Conservation (phyloP, 2,113 vertebrate genomes). For the Vidua chalybeata region DNA sequence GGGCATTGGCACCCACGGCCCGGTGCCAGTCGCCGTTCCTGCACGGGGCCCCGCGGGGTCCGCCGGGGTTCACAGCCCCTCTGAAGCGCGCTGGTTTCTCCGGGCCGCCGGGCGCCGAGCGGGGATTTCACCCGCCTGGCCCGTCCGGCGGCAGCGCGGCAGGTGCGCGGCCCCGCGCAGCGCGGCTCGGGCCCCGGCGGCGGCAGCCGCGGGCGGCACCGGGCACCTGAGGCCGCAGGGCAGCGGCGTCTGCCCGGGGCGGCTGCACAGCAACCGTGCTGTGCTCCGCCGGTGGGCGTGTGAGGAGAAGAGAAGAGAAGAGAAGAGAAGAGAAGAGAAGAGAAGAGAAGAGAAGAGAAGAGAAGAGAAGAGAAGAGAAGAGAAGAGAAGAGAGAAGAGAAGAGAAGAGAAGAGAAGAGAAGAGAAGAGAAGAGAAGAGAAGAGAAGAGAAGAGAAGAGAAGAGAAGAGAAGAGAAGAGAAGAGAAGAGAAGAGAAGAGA, state of each 20-base stretch:
- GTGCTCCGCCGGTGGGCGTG: neutral
- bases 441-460: fast-evolving
- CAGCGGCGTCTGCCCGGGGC: neutral
- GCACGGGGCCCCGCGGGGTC: neutral
- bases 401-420: neutral
- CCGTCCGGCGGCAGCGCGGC: neutral
- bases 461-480: fast-evolving
- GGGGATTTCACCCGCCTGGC: neutral
- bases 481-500: too few relatives aligned
- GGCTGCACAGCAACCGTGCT: neutral
- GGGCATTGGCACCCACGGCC: neutral
- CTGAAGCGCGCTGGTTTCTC: neutral
- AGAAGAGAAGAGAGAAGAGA: neutral
- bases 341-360: neutral
- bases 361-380: neutral
- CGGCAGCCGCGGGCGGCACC: neutral
- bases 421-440: neutral
- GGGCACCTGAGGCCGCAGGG: neutral
- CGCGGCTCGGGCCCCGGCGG: neutral
- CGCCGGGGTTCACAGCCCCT: neutral
- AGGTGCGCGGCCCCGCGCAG: neutral
- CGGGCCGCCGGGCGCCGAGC: neutral
- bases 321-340: neutral
- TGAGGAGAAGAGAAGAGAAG: neutral
- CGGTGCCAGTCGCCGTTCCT: neutral